Evolutionary conservation across 2,797 vertebrate genomes (phyloP), one percentile per base, ranked within the genome.

Genomic region (Enteromius treurensis): DNA sequence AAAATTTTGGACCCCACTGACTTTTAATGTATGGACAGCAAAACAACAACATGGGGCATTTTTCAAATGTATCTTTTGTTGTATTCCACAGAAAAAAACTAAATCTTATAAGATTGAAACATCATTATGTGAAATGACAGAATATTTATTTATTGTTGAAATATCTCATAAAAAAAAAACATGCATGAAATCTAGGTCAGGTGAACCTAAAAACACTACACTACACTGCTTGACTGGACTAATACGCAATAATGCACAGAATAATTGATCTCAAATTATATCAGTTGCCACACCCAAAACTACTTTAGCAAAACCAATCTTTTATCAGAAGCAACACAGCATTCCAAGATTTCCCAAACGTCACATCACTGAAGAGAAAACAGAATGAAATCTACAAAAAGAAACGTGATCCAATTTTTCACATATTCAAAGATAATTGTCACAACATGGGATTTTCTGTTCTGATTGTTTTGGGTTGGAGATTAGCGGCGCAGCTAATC

Each of bases 401-500:
- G 60, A 83, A 58, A 83, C 4, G 65, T 83, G 82, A 83, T 83
- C 82, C 82, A 83, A 26, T 78, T 45, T 69, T 76, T 83, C 47
- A 77, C 65, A 68, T 83, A 81, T 85, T 76, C 81, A 85, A 78
- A 83, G 74, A 58, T 77, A 70, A 70, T 82, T 82, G 77, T 77
- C 70, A 77, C 81, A 85, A 77, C 77, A 83, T 65, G 65, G 84
- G 81, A 86, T 86, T 87, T 80, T 80, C 83, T 78, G 53, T 68
- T 79, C 81, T 84, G 78, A 80, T 88, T 88, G 83, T 86, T 86
- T 84, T 64, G 79, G 81, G 82, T 32, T 68, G 76, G 67, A 82
- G 87, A 89, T 91, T 89, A 89, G 80, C 84, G 42, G 85, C 81
- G 62, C 84, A 80, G 79, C 86, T 89, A 91, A 89, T 91, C 88